Base-by-base conservation (phyloP, 2,888 invertebrate genomes). In the Heliconius ismenius region DNA sequence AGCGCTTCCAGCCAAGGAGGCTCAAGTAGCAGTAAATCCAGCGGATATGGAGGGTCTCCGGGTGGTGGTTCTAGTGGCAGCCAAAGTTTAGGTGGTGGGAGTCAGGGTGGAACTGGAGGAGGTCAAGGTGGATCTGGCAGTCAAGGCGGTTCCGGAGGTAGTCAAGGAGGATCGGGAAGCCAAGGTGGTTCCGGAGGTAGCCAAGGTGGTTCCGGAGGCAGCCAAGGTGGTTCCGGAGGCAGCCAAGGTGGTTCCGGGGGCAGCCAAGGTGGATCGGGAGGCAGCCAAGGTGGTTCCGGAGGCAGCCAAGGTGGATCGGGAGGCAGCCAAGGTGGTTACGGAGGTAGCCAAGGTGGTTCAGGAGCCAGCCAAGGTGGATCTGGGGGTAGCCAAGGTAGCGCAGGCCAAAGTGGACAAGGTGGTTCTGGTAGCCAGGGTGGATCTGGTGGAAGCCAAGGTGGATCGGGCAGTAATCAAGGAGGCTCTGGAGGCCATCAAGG, bases 221-320 rank as follows among this genome's bases (percentile, higher is more conserved):
- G 75, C 13, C 68, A 65, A 24, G 69, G 73, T 11, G 58, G 72
- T 39, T 58, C 70, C 4, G 43, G 43, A 9, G 49, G 73, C 1
- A 62, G 62, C 24, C 39, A 62, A 18, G 43, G 60, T 4, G 39
- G 39, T 3, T 43, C 39, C 1, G 63, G 63, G 11, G 39, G 43
- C 4, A 54, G 65, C 10, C 62, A 73, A 36, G 54, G 64, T 2
- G 43, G 73, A 4, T 77, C 74, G 0, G 54, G 64, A 78, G 73
- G 69, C 0, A 74, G 73, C 9, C 73, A 76, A 39, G 76, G 81
- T 28, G 76, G 79, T 54, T 79, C 74, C 2, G 43, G 43, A 39
- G 81, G 81, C 28, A 70, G 78, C 21, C 81, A 81, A 64, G 81
- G 83, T 2, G 86, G 85, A 2, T 82, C 76, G 0, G 70, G 49